Conservation (phyloP, 2,113 vertebrate genomes). For the Syngnathus floridae region DNA sequence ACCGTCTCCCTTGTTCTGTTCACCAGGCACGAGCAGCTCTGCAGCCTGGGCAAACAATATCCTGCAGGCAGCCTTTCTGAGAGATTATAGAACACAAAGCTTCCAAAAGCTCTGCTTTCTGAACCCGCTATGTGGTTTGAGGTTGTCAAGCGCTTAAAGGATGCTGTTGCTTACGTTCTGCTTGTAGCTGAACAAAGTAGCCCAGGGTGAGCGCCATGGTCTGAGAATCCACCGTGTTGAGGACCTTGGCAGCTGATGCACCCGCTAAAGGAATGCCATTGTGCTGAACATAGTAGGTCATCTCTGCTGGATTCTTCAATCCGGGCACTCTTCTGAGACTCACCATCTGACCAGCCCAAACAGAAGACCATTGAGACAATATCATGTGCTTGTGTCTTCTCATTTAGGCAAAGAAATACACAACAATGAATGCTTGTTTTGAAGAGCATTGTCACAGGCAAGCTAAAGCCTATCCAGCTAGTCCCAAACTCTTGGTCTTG, state of each 20-base stretch:
- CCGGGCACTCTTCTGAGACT: slow-evolving; percentile 85
- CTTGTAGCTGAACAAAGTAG: slow-evolving; percentile 93
- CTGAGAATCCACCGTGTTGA: slow-evolving; percentile 95
- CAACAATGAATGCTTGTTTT: background rate
- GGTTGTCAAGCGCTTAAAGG: slow-evolving; percentile 9
- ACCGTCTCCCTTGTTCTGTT: slow-evolving; percentile 4
- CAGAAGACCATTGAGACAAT: background rate
- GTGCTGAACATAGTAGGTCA: slow-evolving; percentile 90
- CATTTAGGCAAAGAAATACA: background rate
- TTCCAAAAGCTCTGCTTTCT: slow-evolving; percentile 22
- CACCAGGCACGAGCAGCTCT: slow-evolving; percentile 31
- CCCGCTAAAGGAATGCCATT: slow-evolving; percentile 82
- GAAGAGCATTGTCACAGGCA: background rate
- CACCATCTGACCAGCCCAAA: slow-evolving; percentile 80
- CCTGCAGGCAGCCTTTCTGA: slow-evolving; percentile 33
- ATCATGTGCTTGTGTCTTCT: background rate
- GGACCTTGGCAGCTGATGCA: slow-evolving; percentile 86
- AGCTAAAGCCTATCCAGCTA: background rate
- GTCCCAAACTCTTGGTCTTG: background rate
- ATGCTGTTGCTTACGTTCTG: slow-evolving; percentile 82
- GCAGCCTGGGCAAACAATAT: slow-evolving; percentile 46
- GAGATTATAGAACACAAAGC: slow-evolving; percentile 42
- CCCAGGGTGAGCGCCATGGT: slow-evolving; percentile 93
- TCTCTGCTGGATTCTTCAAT: slow-evolving; percentile 85
- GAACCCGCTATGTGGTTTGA: slow-evolving; percentile 21